phyloP scores from a whole-genome alignment of 2,113 vertebrate genomes.

The Otis tarda region DNA sequence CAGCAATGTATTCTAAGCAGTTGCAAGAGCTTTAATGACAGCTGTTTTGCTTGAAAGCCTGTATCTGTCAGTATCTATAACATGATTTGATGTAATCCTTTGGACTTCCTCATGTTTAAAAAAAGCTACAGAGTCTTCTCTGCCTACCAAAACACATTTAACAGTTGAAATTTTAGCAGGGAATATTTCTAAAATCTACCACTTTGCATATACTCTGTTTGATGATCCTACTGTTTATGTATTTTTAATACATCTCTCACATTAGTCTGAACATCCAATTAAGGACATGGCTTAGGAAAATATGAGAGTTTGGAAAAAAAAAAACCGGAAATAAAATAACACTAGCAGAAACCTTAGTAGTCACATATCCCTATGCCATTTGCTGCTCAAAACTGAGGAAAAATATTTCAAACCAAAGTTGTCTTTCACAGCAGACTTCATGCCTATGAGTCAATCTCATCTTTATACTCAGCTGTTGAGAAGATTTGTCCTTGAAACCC shows the following conservation, averaged over 20 bases:
- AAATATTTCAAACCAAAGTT: constrained; percentile 2
- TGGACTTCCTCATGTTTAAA: constrained; percentile 47
- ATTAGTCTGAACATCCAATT: neutral
- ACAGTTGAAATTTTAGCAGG: constrained; percentile 30
- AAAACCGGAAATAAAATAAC: neutral
- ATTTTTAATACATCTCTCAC: neutral
- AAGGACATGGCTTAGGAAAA: neutral
- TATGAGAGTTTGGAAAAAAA: neutral
- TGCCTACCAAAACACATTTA: constrained; percentile 1
- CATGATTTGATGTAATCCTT: constrained; percentile 40
- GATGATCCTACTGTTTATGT: neutral
- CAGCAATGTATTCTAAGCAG: neutral
- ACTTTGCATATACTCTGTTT: neutral
- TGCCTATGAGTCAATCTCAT: constrained; percentile 39
- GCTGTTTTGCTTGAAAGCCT: constrained; percentile 47
- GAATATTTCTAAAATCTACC: constrained; percentile 1
- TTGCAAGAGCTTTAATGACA: constrained; percentile 33
- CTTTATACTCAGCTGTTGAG: neutral
- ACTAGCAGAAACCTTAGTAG: neutral
- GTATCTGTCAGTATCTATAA: constrained; percentile 35
- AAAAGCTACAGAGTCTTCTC: constrained; percentile 6
- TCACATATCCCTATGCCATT: neutral
- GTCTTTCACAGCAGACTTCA: neutral
- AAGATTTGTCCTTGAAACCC: constrained; percentile 38
- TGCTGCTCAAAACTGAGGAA: constrained; percentile 22